Evolutionary conservation across 2,888 invertebrate species (phyloP), one percentile per base, ranked within the genome.

Genomic region (Eupeodes luniger): DNA sequence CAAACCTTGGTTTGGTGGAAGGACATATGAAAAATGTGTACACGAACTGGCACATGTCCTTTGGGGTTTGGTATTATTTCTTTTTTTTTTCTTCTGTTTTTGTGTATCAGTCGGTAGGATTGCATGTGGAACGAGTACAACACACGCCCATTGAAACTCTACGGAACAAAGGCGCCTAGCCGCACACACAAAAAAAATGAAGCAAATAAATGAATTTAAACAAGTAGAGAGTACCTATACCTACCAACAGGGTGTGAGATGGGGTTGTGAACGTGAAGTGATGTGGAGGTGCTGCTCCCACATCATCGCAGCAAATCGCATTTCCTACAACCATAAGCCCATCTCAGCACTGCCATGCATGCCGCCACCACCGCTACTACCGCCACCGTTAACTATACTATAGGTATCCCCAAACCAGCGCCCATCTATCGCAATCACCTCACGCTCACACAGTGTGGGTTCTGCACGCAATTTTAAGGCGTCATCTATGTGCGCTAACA

Each of bases 391-490:
- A 70, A 62, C 80, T 51, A 80, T 74, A 61, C 44, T 40, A n/a
- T 62, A 40, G 40, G 40, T 40, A 57, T 47, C 36, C 74, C 77
- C 44, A 72, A 72, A 72, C 72, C 67, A 66, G 55, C 44, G 40
- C 19, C 76, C 70, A 74, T 64, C 49, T 51, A 40, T 53, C 44
- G 59, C 51, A 64, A 62, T 55, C 83, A 74, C 76, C 75, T 34
- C 55, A 12, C 14, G 72, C 70, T 55, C 55, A 19, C 57, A 85
- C 49, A 88, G 74, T 85, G 77, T 81, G 74, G 85, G 78, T 78
- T 81, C 75, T 67, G 81, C 88, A 88, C 88, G 88, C 88, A 88
- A 88, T 85, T 88, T 88, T 88, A 88, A 88, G 88, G 88, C 88
- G 88, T 88, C 88, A 88, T 88, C 88, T 88, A 85, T 88, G 88